Base-by-base conservation (phyloP, 2,888 invertebrate species). In the Pristionchus japonicus region DNA sequence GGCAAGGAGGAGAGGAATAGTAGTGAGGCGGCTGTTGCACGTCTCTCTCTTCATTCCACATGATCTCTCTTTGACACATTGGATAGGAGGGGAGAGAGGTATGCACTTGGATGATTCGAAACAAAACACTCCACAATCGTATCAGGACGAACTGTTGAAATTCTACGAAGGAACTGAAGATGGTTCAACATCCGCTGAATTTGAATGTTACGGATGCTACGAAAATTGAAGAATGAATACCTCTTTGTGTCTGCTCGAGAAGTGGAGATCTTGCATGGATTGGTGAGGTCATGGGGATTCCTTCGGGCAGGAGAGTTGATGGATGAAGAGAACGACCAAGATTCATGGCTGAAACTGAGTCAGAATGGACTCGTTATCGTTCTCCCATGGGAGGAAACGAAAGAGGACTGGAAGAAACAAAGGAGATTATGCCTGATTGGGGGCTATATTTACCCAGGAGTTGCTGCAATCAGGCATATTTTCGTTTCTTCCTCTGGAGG, bases 1-100 rank as follows among this genome's bases (percentile, higher is more conserved):
- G 40, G 43, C n/a, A 74, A 40, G 11, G 43, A n/a, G 40, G 40
- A 23, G 70, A n/a, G 77, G 77, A 67, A 67, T 67, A 67, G 67
- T 67, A 67, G 67, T 67, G 67, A 27, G 43, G 27, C 77, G 77
- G 43, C 77, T 77, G 77, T 77, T 43, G 77, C n/a, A 34, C 67
- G 17, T 31, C 17, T 27, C 77, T 47, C 77, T 77, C 77, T 77
- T 3, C 9, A 40, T 43, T 40, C 15, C 13, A 11, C 77, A 1
- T 27, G 47, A 13, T 43, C 27, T 77, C 20, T 40, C 37, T 20
- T 20, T 74, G 40, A 23, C 17, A 9, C 70, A 34, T 2, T 9
- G 17, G 15, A 11, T 7, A 31, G 31, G n/a, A n/a, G n/a, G n/a
- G n/a, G n/a, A n/a, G n/a, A 52, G 52, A 23, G 4, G 52, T 9